phyloP scores from a whole-genome alignment of 2,797 vertebrate species.

The Sebastiscus tertius region DNA sequence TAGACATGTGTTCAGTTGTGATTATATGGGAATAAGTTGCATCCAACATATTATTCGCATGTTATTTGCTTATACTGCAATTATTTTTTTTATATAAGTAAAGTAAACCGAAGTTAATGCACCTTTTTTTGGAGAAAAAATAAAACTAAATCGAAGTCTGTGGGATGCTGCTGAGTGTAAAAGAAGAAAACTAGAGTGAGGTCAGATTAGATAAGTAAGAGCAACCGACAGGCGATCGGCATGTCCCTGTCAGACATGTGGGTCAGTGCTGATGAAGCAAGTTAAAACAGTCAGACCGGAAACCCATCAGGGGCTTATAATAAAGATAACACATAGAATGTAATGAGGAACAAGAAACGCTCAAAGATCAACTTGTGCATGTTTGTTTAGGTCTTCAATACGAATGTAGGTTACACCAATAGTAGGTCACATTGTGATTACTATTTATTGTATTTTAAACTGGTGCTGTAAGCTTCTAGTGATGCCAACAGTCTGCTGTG shows the following conservation, averaged over 20 bases:
- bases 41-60: not conserved
- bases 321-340: not conserved
- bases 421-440: not conserved
- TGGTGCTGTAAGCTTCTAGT: not conserved
- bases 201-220: not conserved
- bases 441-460: not conserved
- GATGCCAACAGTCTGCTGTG: not conserved
- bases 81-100: not conserved
- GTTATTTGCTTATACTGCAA: not conserved
- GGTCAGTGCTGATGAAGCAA: slow-evolving; percentile 45
- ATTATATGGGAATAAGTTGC: not conserved
- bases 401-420: slow-evolving; percentile 3
- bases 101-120: not conserved
- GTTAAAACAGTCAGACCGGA: not conserved
- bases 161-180: not conserved
- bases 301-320: not conserved
- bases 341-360: not conserved
- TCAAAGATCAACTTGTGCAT: not conserved
- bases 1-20: not conserved
- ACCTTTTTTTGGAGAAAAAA: not conserved
- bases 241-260: slow-evolving; percentile 39
- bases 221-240: slow-evolving; percentile 9
- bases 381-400: not conserved
- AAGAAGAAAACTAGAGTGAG: not conserved
- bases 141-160: not conserved